Evolutionary conservation across 1,140 invertebrate species (phyloP).

Genomic region (Phthorimaea operculella): DNA sequence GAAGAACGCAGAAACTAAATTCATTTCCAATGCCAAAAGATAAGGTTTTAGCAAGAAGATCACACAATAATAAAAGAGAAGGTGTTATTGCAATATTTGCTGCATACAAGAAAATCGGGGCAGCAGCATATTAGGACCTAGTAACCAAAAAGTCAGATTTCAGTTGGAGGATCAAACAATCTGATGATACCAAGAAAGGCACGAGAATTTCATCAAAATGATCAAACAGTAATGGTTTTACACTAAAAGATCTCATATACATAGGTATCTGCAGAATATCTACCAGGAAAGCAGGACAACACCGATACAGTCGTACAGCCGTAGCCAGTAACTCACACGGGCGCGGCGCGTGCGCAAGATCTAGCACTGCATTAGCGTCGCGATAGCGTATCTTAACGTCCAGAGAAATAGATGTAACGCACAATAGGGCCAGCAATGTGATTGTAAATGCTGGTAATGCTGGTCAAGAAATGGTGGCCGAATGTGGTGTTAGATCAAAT

Average conservation of each 20-base stretch:
- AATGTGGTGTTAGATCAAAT: no score
- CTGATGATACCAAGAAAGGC: no score
- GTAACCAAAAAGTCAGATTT: no score
- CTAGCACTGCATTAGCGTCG: constrained; percentile 51
- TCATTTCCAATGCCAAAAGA: no score
- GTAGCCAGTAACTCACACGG: constrained; percentile 13
- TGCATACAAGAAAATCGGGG: no score
- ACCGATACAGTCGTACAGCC: not conserved
- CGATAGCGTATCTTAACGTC: constrained; percentile 49
- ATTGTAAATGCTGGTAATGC: not conserved
- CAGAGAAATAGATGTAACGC: constrained; percentile 28
- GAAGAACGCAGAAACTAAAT: no score
- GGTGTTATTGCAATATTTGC: no score
- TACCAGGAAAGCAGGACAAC: not conserved
- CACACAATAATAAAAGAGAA: no score
- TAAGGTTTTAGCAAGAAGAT: no score
- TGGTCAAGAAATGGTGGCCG: not conserved
- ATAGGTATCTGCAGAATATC: not conserved
- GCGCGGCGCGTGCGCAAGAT: constrained; percentile 42
- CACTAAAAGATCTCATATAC: no score
- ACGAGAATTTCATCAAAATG: not conserved
- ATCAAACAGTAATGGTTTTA: not conserved
- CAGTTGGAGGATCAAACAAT: no score
- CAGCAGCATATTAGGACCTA: no score
- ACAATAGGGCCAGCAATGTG: constrained; percentile 8